Evolutionary conservation across 2,113 vertebrate genomes (phyloP).

Genomic region (Ibidorhyncha struthersii): DNA sequence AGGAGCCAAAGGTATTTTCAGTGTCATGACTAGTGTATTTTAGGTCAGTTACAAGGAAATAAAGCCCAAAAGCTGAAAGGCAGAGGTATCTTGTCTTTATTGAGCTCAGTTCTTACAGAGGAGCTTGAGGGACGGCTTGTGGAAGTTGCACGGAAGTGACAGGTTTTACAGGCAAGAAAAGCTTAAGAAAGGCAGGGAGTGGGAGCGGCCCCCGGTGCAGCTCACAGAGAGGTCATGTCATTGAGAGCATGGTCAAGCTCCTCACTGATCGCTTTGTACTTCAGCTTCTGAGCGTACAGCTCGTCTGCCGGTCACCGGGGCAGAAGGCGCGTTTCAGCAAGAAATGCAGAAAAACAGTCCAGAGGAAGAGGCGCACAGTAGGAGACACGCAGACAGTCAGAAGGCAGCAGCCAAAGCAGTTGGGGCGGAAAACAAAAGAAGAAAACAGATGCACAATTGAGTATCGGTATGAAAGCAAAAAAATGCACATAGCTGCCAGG

Average conservation of each 20-base stretch:
- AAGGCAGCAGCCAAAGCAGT: constrained; percentile 62
- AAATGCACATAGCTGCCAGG: not conserved
- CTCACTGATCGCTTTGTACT: constrained; percentile 90
- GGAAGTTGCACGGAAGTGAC: not conserved
- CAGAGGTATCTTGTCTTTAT: constrained; percentile 56
- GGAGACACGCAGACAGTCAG: not conserved
- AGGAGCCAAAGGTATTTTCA: not conserved
- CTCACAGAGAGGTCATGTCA: constrained; percentile 88
- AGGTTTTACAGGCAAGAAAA: not conserved
- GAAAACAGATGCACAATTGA: constrained; percentile 41
- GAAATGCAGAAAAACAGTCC: not conserved
- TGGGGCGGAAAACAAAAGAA: constrained; percentile 37
- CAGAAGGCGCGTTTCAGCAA: not conserved
- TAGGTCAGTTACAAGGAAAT: not conserved
- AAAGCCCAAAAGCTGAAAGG: not conserved
- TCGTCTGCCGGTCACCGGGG: constrained; percentile 78
- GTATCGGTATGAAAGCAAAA: not conserved
- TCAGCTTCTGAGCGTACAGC: constrained; percentile 91
- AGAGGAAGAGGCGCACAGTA: not conserved
- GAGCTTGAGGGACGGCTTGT: not conserved
- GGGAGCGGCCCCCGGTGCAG: not conserved
- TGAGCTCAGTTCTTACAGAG: constrained; percentile 18
- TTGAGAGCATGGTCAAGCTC: constrained; percentile 90
- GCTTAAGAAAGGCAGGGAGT: not conserved
- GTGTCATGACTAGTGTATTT: no score